Base-by-base conservation (phyloP, 2,113 vertebrate genomes). In the Hylia prasina region DNA sequence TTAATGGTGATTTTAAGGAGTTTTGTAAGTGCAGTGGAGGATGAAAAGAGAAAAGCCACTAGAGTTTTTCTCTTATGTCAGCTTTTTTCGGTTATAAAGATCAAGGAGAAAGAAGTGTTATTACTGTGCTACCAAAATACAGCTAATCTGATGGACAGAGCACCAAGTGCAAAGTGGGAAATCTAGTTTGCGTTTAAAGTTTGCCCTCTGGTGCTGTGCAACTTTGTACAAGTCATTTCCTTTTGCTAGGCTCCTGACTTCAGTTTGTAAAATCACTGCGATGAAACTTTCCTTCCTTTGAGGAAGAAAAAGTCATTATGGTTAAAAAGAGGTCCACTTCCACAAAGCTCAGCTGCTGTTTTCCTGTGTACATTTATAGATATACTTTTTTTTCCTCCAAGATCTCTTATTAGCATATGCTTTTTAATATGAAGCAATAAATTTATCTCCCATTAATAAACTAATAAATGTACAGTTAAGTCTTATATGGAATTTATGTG, bases 1-100 rank as follows among this genome's bases (percentile, higher is more conserved):
- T 95, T 95, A 85, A 79, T n/a, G 15, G 44, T 79, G 80, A 40
- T 23, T 95, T 94, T 94, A 95, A 71, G 75, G 14, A 85, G 11
- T 23, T 75, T 76, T 90, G 10, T 71, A 82, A 90, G 70, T 19
- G 45, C 42, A 90, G 63, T 30, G 88, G n/a, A 53, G 48, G 44
- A 94, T 90, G 65, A 93, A 94, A 93, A 82, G 47, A 79, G 61
- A 93, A 89, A 79, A 79, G 57, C 66, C 63, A 65, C 63, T 48
- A 50, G n/a, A 90, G n/a, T 23, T 90, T 82, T 91, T 64, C 25
- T 76, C 53, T 82, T 65, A 76, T 69, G n/a, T 85, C 73, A 85
- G 57, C 5, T 44, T 93, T 50, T 91, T 89, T 88, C 75, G 3
- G 40, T 82, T 85, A 76, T 40, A 76, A 93, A 90, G 87, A 87